Percentiles rank a stretch among this genome's conserved stretches.
Evolutionary conservation across 2,797 vertebrate species (phyloP).

Genomic region (Austrolebias charrua): DNA sequence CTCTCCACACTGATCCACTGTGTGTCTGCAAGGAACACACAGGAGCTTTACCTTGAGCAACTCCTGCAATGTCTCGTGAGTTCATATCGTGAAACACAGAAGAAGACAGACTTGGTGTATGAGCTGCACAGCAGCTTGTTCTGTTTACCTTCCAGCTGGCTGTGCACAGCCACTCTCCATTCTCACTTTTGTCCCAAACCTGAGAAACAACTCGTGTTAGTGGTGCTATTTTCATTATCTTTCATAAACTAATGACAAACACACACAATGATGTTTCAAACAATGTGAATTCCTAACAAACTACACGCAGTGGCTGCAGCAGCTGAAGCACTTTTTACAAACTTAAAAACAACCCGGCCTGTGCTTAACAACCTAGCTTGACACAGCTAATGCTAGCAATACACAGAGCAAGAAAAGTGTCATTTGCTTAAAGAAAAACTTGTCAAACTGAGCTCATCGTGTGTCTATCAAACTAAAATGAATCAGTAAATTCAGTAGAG

Average conservation of each 20-base stretch:
- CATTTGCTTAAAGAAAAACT: background rate
- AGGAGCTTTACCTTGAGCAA: background rate
- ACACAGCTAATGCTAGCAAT: too few relatives aligned
- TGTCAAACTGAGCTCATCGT: background rate
- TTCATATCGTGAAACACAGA: background rate
- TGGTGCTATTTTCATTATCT: too few relatives aligned
- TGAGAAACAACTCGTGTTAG: slow-evolving; percentile 46
- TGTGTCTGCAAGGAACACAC: slow-evolving; percentile 82
- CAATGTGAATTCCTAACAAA: too few relatives aligned
- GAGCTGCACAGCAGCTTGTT: background rate
- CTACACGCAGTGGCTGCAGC: too few relatives aligned
- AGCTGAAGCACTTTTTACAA: too few relatives aligned
- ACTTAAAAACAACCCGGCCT: too few relatives aligned
- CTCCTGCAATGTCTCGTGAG: too few relatives aligned
- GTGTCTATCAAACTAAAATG: background rate
- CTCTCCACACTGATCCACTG: slow-evolving; percentile 97
- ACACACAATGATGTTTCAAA: background rate
- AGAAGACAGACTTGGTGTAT: background rate
- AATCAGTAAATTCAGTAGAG: background rate
- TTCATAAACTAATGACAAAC: background rate
- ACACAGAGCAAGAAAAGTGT: background rate
- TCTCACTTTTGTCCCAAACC: slow-evolving; percentile 99
- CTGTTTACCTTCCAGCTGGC: slow-evolving; percentile 96
- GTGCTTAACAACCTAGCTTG: background rate
- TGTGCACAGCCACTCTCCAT: slow-evolving; percentile 96